phyloP scores from a whole-genome alignment of 2,797 vertebrate species.

The Dermochelys coriacea region DNA sequence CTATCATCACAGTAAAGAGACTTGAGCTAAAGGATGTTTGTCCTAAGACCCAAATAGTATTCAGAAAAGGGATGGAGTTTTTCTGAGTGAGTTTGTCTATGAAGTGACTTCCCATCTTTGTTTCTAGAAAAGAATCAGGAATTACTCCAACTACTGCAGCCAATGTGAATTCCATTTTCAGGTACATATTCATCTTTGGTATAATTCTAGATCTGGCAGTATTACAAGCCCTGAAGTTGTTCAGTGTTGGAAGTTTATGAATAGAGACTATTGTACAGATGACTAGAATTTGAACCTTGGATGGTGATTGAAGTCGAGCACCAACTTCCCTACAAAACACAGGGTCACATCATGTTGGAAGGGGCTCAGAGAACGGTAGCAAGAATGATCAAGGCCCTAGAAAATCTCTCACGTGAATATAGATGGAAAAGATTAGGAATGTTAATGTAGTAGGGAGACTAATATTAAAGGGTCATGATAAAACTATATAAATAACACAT shows the following conservation, averaged over 20 bases:
- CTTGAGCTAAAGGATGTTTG: not conserved
- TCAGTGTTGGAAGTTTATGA: not conserved
- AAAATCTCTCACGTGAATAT: not conserved
- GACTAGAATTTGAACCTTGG: not conserved
- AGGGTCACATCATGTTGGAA: not conserved
- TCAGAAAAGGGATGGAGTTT: not conserved
- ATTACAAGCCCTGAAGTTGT: not conserved
- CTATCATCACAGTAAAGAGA: not conserved
- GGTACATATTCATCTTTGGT: not conserved
- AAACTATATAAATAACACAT: not conserved
- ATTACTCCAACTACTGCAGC: not conserved
- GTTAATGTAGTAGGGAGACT: not conserved
- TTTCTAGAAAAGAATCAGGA: not conserved
- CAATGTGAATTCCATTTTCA: not conserved
- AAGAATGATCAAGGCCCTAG: not conserved
- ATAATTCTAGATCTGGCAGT: not conserved
- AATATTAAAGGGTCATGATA: not conserved
- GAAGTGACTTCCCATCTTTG: not conserved
- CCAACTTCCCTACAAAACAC: not conserved
- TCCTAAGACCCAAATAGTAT: not conserved
- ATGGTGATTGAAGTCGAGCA: not conserved
- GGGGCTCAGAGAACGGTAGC: not conserved
- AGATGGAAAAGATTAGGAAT: not conserved
- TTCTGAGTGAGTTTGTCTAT: fast-evolving
- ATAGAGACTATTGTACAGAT: not conserved